Conservation (phyloP, 1,140 invertebrate species). For the Drusus annulatus region DNA sequence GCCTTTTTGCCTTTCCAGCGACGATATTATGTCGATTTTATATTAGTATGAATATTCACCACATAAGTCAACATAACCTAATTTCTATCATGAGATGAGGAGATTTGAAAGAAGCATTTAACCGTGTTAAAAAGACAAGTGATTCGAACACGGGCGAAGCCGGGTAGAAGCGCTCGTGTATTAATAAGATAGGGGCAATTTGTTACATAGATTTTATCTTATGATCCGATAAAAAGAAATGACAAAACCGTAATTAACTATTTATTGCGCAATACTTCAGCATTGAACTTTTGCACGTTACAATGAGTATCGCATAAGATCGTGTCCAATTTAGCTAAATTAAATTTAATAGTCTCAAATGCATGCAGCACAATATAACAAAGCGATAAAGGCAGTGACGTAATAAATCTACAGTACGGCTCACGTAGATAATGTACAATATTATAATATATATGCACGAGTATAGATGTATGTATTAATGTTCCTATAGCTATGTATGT, state of each 20-base stretch:
- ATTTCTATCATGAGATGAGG: no score
- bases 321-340: conserved; percentile 30
- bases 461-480: not conserved
- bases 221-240: no score
- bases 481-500: not conserved
- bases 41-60: no score
- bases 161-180: no score
- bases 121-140: no score
- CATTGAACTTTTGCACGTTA: conserved; percentile 33
- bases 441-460: not conserved
- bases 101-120: no score
- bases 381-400: conserved; percentile 23
- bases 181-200: no score
- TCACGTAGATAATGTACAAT: not conserved
- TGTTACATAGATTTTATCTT: no score
- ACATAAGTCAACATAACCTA: no score
- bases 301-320: not conserved
- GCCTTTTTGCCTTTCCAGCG: no score
- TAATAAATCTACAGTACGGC: conserved; percentile 12
- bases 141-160: no score
- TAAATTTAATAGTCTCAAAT: conserved; percentile 15
- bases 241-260: not conserved
- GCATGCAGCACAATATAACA: conserved; percentile 8
- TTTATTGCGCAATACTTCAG: not conserved
- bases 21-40: no score